Conservation (phyloP, 2,888 invertebrate genomes). For the Aproaerema taeniolella region DNA sequence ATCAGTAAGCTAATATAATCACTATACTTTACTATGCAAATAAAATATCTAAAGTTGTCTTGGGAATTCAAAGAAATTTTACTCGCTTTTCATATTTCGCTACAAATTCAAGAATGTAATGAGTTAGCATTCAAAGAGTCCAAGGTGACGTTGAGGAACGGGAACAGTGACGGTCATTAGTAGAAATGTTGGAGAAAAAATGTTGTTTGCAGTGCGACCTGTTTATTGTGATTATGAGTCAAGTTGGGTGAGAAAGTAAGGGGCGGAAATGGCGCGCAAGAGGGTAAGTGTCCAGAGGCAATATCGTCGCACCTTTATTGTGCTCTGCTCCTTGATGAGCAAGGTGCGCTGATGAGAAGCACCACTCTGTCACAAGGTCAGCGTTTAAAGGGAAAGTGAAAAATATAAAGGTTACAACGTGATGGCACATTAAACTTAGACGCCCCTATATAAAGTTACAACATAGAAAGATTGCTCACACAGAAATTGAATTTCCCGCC, state of each 20-base stretch:
- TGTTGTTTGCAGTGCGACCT: slow-evolving; percentile 53
- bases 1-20: no score
- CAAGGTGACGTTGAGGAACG: slow-evolving; percentile 28
- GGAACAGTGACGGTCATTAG: slow-evolving; percentile 54
- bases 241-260: slow-evolving; percentile 60
- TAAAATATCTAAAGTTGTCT: no score
- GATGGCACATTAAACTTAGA: no score
- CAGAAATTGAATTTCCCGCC: no score
- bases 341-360: slow-evolving; percentile 16
- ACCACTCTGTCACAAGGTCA: slow-evolving; percentile 2
- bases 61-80: no score
- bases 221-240: slow-evolving; percentile 67
- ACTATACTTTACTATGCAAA: no score
- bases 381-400: not conserved
- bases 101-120: not conserved
- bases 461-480: no score
- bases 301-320: slow-evolving; percentile 47
- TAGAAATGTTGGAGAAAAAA: slow-evolving; percentile 44
- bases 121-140: slow-evolving; percentile 10
- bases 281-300: slow-evolving; percentile 32
- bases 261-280: slow-evolving; percentile 60
- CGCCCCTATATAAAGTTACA: no score
- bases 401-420: no score
- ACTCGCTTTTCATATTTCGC: no score
- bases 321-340: slow-evolving; percentile 35